phyloP scores from a whole-genome alignment of 2,113 vertebrate species.

The Antechinus stuartii region DNA sequence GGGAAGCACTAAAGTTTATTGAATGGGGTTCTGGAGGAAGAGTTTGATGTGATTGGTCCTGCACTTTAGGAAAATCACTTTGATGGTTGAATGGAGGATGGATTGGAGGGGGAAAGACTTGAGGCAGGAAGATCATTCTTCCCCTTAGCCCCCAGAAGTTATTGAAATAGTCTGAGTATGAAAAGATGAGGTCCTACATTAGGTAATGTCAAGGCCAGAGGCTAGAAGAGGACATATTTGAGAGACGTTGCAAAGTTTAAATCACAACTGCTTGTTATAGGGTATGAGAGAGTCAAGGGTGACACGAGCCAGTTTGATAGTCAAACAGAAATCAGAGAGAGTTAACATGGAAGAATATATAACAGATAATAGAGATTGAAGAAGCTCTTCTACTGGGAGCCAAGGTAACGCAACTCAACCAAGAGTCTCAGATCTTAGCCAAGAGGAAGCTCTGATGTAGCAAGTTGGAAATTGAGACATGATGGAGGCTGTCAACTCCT shows the following conservation, averaged over 20 bases:
- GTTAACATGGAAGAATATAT: not conserved
- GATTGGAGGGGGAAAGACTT: not conserved
- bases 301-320: not conserved
- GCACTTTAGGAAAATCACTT: not conserved
- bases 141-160: not conserved
- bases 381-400: not conserved
- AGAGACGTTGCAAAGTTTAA: not conserved
- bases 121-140: not conserved
- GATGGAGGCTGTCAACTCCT: not conserved
- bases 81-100: not conserved
- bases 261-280: not conserved
- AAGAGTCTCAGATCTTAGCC: not conserved
- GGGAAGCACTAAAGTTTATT: not conserved
- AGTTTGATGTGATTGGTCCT: not conserved
- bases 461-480: not conserved
- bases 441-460: not conserved
- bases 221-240: not conserved
- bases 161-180: not conserved
- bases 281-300: not conserved
- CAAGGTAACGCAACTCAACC: not conserved
- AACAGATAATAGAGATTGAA: not conserved
- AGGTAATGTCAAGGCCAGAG: not conserved
- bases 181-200: too few species aligned
- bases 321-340: not conserved
- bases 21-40: too few species aligned